A percentile compares a stretch with the other conserved stretches of the same genome.
Conservation (phyloP, 2,113 vertebrate species). For the Ammospiza caudacuta region DNA sequence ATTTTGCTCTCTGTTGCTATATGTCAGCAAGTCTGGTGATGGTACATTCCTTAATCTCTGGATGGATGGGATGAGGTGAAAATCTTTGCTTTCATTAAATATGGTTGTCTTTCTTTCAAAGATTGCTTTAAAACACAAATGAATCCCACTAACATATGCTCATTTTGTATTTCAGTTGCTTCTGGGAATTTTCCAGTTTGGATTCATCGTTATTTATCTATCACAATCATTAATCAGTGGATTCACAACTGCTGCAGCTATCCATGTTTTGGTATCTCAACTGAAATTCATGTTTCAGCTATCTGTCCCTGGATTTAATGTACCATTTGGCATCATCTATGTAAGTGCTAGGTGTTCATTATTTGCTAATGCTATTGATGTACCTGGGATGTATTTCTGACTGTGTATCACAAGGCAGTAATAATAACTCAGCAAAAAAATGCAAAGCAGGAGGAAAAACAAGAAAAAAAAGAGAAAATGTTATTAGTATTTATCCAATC, state of each 20-base stretch:
- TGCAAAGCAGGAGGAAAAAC: background rate
- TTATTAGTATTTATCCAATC: background rate
- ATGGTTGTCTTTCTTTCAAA: background rate
- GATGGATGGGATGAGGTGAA: background rate
- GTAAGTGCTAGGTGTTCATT: slow-evolving; percentile 74
- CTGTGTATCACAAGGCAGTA: background rate
- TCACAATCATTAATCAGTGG: slow-evolving; percentile 92
- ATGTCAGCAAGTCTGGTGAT: background rate
- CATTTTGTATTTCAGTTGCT: slow-evolving; percentile 78
- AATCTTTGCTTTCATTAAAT: background rate
- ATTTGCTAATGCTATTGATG: background rate
- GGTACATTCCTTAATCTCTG: background rate
- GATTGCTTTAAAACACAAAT: background rate
- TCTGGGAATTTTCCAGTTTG: slow-evolving; percentile 85
- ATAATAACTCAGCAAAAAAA: background rate
- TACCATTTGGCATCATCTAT: slow-evolving; percentile 84
- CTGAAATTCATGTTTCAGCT: slow-evolving; percentile 94
- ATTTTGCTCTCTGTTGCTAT: background rate
- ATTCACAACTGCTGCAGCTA: slow-evolving; percentile 92
- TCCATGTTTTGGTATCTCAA: slow-evolving; percentile 94
- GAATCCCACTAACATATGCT: background rate
- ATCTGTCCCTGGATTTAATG: slow-evolving; percentile 75
- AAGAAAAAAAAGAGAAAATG: background rate
- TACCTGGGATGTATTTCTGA: background rate
- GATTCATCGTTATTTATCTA: slow-evolving; percentile 93